These are phyloP conservation scores for Lophotriccus pileatus DNA, from an alignment of 2,797 vertebrate genomes.

Conservation along the genomic window DNA sequence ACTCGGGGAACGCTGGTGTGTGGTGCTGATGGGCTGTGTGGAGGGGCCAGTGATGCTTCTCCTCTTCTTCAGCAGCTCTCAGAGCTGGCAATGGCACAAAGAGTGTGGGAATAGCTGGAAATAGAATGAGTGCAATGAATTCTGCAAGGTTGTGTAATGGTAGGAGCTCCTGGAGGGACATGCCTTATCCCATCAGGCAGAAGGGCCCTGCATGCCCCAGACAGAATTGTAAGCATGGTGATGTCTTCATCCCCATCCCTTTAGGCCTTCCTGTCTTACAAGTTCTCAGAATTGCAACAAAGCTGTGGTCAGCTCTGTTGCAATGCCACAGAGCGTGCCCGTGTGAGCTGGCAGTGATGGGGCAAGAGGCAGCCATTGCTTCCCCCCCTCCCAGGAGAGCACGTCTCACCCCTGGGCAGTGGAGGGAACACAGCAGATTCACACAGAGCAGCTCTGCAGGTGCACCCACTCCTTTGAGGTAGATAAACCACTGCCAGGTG, in stretches of 20 bases:
- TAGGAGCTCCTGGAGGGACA: not conserved
- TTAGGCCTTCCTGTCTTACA: not conserved
- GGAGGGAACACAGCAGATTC: not conserved
- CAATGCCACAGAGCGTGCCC: not conserved
- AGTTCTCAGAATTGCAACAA: not conserved
- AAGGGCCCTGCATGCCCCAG: not conserved
- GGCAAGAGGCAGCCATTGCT: not conserved
- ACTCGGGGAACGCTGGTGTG: rapidly evolving
- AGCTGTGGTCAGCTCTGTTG: conserved; percentile 4
- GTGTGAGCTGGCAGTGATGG: not conserved
- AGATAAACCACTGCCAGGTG: not conserved
- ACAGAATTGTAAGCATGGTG: not conserved
- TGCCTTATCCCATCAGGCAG: not conserved
- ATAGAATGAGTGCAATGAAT: not conserved
- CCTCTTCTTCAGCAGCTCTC: not conserved
- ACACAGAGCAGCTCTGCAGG: not conserved
- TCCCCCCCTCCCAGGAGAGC: not conserved
- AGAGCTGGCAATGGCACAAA: not conserved
- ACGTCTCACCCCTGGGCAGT: rapidly evolving
- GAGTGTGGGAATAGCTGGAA: not conserved
- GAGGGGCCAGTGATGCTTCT: not conserved
- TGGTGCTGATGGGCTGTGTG: not conserved
- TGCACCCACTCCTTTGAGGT: not conserved
- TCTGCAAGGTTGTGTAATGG: not conserved
- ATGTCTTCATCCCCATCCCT: not conserved